phyloP scores from a whole-genome alignment of 1,140 invertebrate species.

The Meteorus sp. region DNA sequence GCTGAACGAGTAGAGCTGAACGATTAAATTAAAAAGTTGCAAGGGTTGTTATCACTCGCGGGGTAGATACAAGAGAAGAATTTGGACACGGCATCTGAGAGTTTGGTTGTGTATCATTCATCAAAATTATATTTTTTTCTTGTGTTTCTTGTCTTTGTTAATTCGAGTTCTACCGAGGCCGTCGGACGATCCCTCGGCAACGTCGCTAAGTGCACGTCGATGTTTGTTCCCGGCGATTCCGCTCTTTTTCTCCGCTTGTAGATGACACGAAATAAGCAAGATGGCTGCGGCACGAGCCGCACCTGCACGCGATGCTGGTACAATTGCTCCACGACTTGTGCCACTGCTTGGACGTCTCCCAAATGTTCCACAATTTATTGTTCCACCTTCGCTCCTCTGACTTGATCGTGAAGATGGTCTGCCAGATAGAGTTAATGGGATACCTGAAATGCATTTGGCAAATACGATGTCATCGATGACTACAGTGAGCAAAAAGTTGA shows the following conservation, averaged over 20 bases:
- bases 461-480: background rate
- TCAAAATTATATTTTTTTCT: too few relatives aligned
- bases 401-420: slow-evolving; percentile 71
- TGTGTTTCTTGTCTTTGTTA: too few relatives aligned
- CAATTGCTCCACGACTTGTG: slow-evolving; percentile 63
- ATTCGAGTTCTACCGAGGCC: slow-evolving; percentile 59
- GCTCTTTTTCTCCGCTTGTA: slow-evolving; percentile 58
- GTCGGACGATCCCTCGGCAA: slow-evolving; percentile 60
- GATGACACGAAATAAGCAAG: slow-evolving; percentile 86
- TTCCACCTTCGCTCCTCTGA: slow-evolving; percentile 64
- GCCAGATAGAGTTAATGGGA: slow-evolving; percentile 65
- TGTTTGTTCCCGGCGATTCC: slow-evolving; percentile 47
- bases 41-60: too few relatives aligned
- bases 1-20: too few relatives aligned
- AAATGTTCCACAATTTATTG: slow-evolving; percentile 62
- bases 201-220: slow-evolving; percentile 58
- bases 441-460: slow-evolving; percentile 53
- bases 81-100: too few relatives aligned
- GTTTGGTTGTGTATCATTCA: too few relatives aligned
- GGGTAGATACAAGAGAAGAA: background rate
- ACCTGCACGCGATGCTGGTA: slow-evolving; percentile 80
- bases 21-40: too few relatives aligned
- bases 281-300: slow-evolving; percentile 85
- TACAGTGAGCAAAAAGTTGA: background rate
- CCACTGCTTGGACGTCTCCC: slow-evolving; percentile 65